Percentiles rank a stretch among this genome's conserved stretches.
Evolutionary conservation across 2,113 vertebrate species (phyloP).

Genomic region (Aegotheles bennettii): DNA sequence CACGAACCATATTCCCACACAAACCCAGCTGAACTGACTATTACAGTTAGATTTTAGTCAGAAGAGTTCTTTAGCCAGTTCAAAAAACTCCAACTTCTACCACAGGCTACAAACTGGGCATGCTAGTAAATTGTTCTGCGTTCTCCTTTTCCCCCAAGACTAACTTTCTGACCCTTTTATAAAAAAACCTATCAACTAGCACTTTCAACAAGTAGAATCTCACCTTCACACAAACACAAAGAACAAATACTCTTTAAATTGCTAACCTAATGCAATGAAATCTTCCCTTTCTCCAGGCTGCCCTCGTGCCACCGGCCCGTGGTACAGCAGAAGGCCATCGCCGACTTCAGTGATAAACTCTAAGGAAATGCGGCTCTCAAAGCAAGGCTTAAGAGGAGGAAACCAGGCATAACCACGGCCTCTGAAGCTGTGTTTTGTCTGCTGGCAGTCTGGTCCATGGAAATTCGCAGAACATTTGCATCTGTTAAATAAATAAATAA

Average conservation of each 20-base stretch:
- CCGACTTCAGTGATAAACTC: constrained; percentile 82
- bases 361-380: constrained; percentile 81
- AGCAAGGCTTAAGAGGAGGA: constrained; percentile 82
- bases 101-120: not conserved
- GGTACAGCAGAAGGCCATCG: constrained; percentile 83
- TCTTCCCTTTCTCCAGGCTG: constrained; percentile 70
- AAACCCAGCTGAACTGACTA: not conserved
- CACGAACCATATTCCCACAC: not conserved
- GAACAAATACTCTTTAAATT: not conserved
- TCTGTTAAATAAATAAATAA: constrained; percentile 55
- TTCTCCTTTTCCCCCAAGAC: not conserved
- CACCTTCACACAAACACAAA: not conserved
- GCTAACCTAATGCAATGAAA: constrained; percentile 83
- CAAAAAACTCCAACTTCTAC: not conserved
- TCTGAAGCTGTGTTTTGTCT: constrained; percentile 83
- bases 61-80: not conserved
- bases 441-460: constrained; percentile 87
- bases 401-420: constrained; percentile 88
- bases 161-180: not conserved
- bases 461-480: constrained; percentile 82
- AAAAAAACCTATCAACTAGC: not conserved
- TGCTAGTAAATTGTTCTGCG: not conserved
- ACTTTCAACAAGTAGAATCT: not conserved
- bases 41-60: not conserved
- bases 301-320: constrained; percentile 72